A percentile compares a stretch with the other conserved stretches of the same genome.
phyloP scores from a whole-genome alignment of 1,140 invertebrate genomes.

The Helicorthomorpha holstii region DNA sequence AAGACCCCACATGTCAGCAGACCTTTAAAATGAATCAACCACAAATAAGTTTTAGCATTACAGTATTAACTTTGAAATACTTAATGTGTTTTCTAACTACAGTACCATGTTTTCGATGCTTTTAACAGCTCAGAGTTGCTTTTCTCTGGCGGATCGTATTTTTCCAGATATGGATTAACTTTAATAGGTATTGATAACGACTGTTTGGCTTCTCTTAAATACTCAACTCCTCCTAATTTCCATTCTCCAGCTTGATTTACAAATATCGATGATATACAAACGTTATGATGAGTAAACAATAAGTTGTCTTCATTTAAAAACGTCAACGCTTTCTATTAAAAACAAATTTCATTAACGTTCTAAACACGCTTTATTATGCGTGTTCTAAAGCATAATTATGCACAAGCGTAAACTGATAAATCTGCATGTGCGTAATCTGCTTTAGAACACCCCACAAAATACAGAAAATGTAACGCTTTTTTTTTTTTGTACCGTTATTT shows the following conservation, averaged over 20 bases:
- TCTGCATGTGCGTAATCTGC: too few relatives aligned
- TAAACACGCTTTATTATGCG: too few relatives aligned
- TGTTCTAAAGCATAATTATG: too few relatives aligned
- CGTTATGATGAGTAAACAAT: slow-evolving; percentile 85
- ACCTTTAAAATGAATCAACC: too few relatives aligned
- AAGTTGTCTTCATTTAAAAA: slow-evolving; percentile 96
- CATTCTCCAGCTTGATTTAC: slow-evolving; percentile 91
- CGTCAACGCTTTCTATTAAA: slow-evolving; percentile 73
- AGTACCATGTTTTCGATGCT: slow-evolving; percentile 19
- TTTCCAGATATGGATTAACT: slow-evolving; percentile 55
- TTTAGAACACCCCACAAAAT: too few relatives aligned
- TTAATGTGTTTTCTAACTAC: too few relatives aligned
- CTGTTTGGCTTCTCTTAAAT: slow-evolving; percentile 49
- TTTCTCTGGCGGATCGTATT: slow-evolving; percentile 76
- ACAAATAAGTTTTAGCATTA: too few relatives aligned
- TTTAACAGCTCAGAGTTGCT: slow-evolving; percentile 46
- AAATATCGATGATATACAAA: slow-evolving; percentile 84
- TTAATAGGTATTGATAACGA: slow-evolving; percentile 42
- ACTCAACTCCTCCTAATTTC: slow-evolving; percentile 94
- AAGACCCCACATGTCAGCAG: slow-evolving; percentile 86
- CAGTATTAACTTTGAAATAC: too few relatives aligned
- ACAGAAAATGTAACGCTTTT: too few relatives aligned
- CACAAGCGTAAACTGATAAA: too few relatives aligned
- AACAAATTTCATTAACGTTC: neutral
- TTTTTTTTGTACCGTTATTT: slow-evolving; percentile 58